These are phyloP conservation scores for Benitochromis conjunctus DNA, from an alignment of 2,113 vertebrate species.

Conservation along the genomic window DNA sequence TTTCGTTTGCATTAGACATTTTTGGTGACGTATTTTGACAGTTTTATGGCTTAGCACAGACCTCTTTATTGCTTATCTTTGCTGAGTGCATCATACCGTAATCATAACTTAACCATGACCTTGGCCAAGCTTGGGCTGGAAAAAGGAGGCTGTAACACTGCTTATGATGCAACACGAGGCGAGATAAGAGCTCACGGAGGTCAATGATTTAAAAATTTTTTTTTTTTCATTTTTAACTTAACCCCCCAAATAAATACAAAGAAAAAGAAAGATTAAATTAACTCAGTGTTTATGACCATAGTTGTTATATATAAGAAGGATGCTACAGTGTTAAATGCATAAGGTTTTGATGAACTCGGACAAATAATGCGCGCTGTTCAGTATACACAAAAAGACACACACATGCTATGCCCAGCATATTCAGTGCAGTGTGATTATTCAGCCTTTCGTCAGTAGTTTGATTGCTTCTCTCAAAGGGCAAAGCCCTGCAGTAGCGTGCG, in stretches of 20 bases:
- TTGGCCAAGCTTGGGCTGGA: slow-evolving; percentile 32
- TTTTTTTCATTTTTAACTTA: not conserved
- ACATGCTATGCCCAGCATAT: slow-evolving; percentile 29
- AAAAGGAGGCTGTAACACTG: slow-evolving; percentile 3
- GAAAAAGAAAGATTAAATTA: not conserved
- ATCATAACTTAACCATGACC: slow-evolving; percentile 65
- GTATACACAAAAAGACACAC: not conserved
- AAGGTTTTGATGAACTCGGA: not conserved
- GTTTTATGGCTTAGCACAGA: slow-evolving; percentile 59
- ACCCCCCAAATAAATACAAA: not conserved
- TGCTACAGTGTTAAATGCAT: not conserved
- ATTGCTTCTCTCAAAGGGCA: slow-evolving; percentile 74
- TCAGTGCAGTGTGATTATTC: slow-evolving; percentile 67
- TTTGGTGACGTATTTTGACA: slow-evolving; percentile 59
- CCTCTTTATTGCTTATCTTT: slow-evolving; percentile 48
- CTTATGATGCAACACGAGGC: slow-evolving; percentile 21
- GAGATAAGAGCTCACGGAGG: not conserved
- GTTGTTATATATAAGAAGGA: not conserved
- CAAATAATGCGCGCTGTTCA: not conserved
- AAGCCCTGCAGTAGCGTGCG: slow-evolving; percentile 62
- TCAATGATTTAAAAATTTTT: not conserved
- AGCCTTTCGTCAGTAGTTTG: slow-evolving; percentile 71
- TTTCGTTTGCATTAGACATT: slow-evolving; percentile 35
- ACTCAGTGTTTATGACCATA: not conserved
- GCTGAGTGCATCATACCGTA: slow-evolving; percentile 54